Evolutionary conservation across 2,888 invertebrate species (phyloP), one percentile per base, ranked within the genome.

Genomic region (Aphelenchoides bicaudatus): DNA sequence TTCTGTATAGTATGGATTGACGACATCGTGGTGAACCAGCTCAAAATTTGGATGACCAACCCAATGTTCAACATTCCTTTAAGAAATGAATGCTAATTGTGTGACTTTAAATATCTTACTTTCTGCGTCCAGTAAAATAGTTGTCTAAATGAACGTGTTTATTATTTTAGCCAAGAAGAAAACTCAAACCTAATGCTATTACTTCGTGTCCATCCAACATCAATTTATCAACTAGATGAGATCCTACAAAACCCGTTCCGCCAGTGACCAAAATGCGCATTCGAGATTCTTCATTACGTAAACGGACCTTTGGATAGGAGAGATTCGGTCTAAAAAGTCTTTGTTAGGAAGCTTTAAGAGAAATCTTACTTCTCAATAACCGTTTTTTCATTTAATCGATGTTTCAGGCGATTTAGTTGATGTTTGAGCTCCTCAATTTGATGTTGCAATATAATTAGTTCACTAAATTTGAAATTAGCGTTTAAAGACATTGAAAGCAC

Each of bases 11-110:
- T 98, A 83, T 21, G 96, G 91, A 82, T 96, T 92, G 0, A 98
- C 94, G 75, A 98, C 92, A 78, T 98, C 98, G 81, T 98, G 96
- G 81, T 96, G 93, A 49, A 98, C 90, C 67, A 99, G 84, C 81
- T 99, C 96, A 81, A 99, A 99, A 82, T 98, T 98, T 74, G 91
- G 88, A 81, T 99, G 98, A 0, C 96, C 96, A 58, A 96, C 86
- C 98, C 98, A 99, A 77, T 96, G 96, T 79, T 93, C 93, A 0
- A 98, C 89, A 81, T 99, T 99, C 37, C 90, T 85, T 80, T 93
- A 6, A 54, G 48, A 2, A 50, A 62, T n/a, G 62, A 43, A 31
- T 58, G 64, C 27, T 58, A 59, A 51, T 43, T 64, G 50, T 63
- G 53, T 46, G 64, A 25, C n/a, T 58, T 51, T 3, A 62, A 37